Evolutionary conservation across 1,140 invertebrate genomes (phyloP).

Genomic region (Zophobas atratus): DNA sequence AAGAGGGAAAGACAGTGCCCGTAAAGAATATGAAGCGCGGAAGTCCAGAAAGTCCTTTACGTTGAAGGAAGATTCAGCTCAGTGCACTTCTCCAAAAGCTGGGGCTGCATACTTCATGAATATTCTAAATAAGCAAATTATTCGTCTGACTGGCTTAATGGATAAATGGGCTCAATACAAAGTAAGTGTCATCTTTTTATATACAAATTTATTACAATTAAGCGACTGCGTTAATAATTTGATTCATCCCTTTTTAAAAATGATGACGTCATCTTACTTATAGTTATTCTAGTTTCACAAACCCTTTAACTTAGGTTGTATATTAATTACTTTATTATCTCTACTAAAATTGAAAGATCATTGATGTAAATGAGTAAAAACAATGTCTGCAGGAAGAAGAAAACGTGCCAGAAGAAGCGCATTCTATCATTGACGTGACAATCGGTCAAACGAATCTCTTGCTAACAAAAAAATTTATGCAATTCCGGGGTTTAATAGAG

Average conservation of each 20-base stretch:
- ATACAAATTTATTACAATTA: not conserved
- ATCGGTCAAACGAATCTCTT: constrained; percentile 80
- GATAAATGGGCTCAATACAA: constrained; percentile 69
- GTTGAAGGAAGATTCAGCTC: constrained; percentile 5
- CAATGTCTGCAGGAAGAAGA: constrained; percentile 7
- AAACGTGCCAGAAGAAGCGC: constrained; percentile 67
- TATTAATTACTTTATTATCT: too few species aligned
- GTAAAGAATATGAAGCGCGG: constrained; percentile 57
- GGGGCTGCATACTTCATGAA: constrained; percentile 70
- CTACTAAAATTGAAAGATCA: too few species aligned
- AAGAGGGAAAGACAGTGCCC: constrained; percentile 60
- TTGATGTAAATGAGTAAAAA: too few species aligned
- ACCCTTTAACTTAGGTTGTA: too few species aligned
- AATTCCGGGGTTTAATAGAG: constrained; percentile 76
- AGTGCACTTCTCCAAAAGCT: constrained; percentile 53
- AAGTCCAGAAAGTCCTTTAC: constrained; percentile 41
- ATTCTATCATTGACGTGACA: constrained; percentile 76
- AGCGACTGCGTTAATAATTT: too few species aligned
- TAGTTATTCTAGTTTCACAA: too few species aligned
- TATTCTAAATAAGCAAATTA: constrained; percentile 70
- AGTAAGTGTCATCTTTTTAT: constrained; percentile 39
- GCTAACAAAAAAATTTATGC: constrained; percentile 78
- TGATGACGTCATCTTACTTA: too few species aligned
- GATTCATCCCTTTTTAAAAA: too few species aligned
- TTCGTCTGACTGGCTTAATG: constrained; percentile 68